Conservation (phyloP, 2,113 vertebrate species). For the Xenopus borealis region DNA sequence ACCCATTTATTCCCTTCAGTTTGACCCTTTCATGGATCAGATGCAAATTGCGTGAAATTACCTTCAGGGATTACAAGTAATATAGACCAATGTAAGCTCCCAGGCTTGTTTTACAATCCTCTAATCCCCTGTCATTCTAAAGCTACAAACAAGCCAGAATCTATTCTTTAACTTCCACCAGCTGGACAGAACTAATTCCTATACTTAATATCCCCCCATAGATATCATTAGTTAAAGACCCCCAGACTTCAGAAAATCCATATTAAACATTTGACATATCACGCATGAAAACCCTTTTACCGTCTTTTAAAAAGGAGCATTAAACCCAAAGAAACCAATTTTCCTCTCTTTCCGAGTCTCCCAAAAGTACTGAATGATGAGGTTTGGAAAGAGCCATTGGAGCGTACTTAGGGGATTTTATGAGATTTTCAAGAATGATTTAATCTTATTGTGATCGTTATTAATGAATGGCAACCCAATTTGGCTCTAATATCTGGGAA, state of each 20-base stretch:
- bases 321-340: constrained; percentile 73
- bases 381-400: constrained; percentile 67
- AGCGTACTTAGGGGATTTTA: constrained; percentile 74
- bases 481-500: constrained; percentile 78
- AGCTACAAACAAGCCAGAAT: constrained; percentile 67
- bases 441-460: constrained; percentile 85
- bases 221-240: constrained; percentile 69
- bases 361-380: constrained; percentile 64
- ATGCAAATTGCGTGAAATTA: constrained; percentile 84
- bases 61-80: constrained; percentile 81
- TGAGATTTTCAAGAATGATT: constrained; percentile 75
- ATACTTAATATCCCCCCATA: constrained; percentile 69
- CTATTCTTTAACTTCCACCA: constrained; percentile 62
- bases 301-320: constrained; percentile 68
- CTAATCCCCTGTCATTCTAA: constrained; percentile 77
- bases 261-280: constrained; percentile 73
- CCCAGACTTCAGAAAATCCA: constrained; percentile 66
- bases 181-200: constrained; percentile 69
- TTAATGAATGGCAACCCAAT: constrained; percentile 85
- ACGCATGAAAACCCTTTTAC: constrained; percentile 65
- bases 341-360: constrained; percentile 64
- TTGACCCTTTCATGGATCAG: constrained; percentile 77
- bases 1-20: constrained; percentile 65
- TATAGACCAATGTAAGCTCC: constrained; percentile 64
- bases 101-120: constrained; percentile 72